Evolutionary conservation across 2,797 vertebrate species (phyloP), one percentile per base, ranked within the genome.

Genomic region (Pseudochromis fuscus): DNA sequence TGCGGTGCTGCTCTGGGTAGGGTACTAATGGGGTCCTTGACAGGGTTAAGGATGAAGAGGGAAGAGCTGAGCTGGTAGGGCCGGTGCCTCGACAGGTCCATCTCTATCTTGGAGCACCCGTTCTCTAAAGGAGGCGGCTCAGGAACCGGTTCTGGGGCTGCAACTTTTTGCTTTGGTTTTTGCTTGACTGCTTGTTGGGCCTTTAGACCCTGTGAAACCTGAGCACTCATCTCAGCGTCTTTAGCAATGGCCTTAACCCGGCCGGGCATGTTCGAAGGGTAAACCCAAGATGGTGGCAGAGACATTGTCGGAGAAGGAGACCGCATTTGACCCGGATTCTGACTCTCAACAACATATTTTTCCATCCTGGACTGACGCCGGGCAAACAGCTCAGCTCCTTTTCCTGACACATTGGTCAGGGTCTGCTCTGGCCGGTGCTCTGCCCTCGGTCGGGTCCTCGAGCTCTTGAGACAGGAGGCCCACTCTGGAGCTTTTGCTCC

Each of bases 341-440:
- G 88, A 12, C 93, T 94, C 77, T 98, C 96, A 0, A 97, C 85
- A 13, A 97, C 90, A 0, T 95, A 99, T 72, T 96, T 97, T 89
- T 99, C 97, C 98, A 99, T 99, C 77, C 98, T 95, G 16, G 96
- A 96, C 72, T 98, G 98, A 18, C 98, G 94, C 58, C 95, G 96
- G 56, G 96, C 95, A 2, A 98, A 99, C 49, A 99, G 93, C 91
- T 98, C 96, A 0, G 97, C 98, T 35, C 98, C 98, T 76, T 96
- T 99, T 56, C 98, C 98, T 0, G 95, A 96, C 0, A 94, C 96
- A 61, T 98, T 95, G 0, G 92, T 93, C 52, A 99, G 96, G 56
- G 89, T 94, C 88, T 99, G 97, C 81, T 95, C 96, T 21, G 95
- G 95, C 65, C 88, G 95, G 4, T 94, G 95, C 86, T 96, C 95